These are phyloP conservation scores for Pipistrellus nathusii DNA, from an alignment of 2,797 vertebrate genomes.

Conservation along the genomic window DNA sequence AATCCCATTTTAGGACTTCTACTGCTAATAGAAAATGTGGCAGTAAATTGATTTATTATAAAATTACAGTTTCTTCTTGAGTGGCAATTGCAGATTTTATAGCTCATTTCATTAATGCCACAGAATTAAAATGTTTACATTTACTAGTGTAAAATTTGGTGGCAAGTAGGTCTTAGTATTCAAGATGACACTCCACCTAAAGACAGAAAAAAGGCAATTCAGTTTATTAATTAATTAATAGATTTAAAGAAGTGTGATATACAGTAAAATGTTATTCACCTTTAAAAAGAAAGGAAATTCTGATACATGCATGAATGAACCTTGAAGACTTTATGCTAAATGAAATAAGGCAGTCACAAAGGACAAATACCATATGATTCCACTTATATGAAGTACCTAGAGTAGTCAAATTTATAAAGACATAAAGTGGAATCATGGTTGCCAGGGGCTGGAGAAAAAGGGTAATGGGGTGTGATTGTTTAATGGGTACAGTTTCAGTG, in stretches of 20 bases:
- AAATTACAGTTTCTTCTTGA: constrained; percentile 61
- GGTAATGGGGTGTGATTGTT: neutral
- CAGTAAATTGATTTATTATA: constrained; percentile 25
- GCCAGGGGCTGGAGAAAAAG: neutral
- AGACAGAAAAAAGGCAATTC: constrained; percentile 8
- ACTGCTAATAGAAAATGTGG: constrained; percentile 45
- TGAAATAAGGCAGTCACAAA: constrained; percentile 14
- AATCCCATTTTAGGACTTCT: neutral
- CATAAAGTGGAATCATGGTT: neutral
- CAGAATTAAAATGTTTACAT: constrained; percentile 21
- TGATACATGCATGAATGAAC: neutral
- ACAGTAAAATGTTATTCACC: constrained; percentile 16
- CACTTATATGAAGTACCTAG: neutral
- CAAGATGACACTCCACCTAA: constrained; percentile 13
- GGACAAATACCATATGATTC: neutral
- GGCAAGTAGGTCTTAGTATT: neutral
- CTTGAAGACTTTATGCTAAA: neutral
- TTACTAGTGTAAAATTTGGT: neutral
- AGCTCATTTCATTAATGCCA: constrained; percentile 30
- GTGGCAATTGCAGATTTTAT: constrained; percentile 4
- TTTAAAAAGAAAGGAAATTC: constrained; percentile 35
- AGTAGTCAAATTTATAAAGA: neutral
- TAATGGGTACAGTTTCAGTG: neutral
- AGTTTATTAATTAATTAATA: neutral
- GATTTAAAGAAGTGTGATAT: neutral